Percentiles rank a stretch among this genome's conserved stretches.
These are phyloP conservation scores for Hydraecia micacea DNA, from an alignment of 2,888 invertebrate genomes.

Conservation along the genomic window DNA sequence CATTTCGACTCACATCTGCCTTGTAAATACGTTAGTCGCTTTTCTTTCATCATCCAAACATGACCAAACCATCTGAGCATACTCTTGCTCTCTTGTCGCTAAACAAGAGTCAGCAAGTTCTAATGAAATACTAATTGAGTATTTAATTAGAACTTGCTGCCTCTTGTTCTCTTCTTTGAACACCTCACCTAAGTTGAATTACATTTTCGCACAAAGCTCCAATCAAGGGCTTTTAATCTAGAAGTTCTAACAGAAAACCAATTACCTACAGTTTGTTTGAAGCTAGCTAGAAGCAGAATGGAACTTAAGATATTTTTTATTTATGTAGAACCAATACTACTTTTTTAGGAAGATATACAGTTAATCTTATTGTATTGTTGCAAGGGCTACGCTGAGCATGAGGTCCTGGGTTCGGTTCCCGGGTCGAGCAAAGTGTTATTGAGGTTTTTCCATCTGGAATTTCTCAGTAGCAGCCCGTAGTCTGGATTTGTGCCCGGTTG, in stretches of 20 bases:
- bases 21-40: background rate
- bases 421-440: no score
- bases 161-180: background rate
- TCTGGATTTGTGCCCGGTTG: no score
- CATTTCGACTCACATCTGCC: background rate
- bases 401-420: no score
- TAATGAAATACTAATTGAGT: background rate
- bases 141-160: no score
- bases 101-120: constrained; percentile 10
- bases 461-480: no score
- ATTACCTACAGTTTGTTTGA: constrained; percentile 38
- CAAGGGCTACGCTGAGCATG: no score
- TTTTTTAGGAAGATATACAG: background rate
- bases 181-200: constrained; percentile 10
- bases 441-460: no score
- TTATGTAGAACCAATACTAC: background rate
- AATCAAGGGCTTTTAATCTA: constrained; percentile 40
- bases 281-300: constrained; percentile 1
- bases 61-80: background rate
- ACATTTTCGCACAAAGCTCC: constrained; percentile 18
- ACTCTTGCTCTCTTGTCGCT: no score
- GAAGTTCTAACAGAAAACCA: constrained; percentile 38
- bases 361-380: no score
- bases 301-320: constrained; percentile 10
- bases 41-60: background rate